Conservation (phyloP, 2,113 vertebrate genomes). For the Phalacrocorax pelagicus region DNA sequence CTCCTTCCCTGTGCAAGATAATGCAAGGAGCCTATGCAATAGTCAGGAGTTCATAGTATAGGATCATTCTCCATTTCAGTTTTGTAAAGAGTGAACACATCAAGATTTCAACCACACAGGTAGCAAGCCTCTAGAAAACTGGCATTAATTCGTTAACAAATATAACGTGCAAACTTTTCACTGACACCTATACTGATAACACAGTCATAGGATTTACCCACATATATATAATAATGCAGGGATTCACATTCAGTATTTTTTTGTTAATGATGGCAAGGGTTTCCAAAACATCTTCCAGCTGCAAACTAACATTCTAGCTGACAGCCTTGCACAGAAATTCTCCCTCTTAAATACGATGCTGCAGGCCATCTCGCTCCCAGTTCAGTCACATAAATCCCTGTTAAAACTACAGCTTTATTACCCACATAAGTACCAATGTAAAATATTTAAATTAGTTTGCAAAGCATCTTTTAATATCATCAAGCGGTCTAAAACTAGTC, state of each 20-base stretch:
- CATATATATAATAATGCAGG: not conserved
- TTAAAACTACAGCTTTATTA: conserved; percentile 16
- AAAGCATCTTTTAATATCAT: not conserved
- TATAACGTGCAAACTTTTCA: not conserved
- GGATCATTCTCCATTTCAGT: not conserved
- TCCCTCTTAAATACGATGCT: not conserved
- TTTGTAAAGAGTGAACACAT: not conserved
- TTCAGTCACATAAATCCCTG: not conserved
- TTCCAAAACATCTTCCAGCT: not conserved
- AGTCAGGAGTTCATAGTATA: not conserved
- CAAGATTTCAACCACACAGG: not conserved
- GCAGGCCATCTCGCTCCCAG: not conserved
- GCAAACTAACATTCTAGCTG: not conserved
- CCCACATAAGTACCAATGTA: not conserved
- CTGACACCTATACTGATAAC: not conserved
- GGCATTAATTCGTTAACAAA: conserved; percentile 20
- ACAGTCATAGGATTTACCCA: not conserved
- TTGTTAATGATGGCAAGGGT: not conserved
- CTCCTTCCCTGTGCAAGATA: not conserved
- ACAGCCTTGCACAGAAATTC: not conserved
- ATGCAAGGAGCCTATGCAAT: not conserved
- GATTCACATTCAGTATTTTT: not conserved
- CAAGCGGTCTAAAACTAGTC: not conserved
- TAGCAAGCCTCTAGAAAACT: conserved; percentile 34
- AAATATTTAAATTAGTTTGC: conserved; percentile 2